Base-by-base conservation (phyloP, 2,888 invertebrate species). In the Eudemis profundana region DNA sequence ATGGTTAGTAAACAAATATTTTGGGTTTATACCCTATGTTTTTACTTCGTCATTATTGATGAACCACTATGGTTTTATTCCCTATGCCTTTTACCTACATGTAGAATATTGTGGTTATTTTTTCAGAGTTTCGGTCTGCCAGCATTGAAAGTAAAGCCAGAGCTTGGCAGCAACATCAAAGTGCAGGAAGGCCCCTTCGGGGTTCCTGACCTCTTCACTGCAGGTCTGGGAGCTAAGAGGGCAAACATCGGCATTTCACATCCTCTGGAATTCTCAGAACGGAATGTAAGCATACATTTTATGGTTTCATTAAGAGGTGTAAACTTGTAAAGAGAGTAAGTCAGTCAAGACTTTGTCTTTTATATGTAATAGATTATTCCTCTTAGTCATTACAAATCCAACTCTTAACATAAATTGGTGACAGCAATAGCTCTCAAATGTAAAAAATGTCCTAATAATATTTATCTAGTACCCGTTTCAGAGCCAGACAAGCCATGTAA, bases 81-180 rank as follows among this genome's bases (percentile, higher is more conserved):
- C n/a, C n/a, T n/a, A n/a, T n/a, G n/a, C 8, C 8, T 12, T 44
- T 44, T n/a, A n/a, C 12, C 27, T 12, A 0, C 27, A 42, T 50
- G 1, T 10, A 8, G 14, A 38, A 42, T 42, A n/a, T 15, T 42
- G 19, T 19, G 8, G 5, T 57, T 50, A 10, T 38, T n/a, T 64
- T 93, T 89, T 61, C 83, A 95, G 95, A 95, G 95, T 93, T 95
- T 95, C 73, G 94, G 93, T 71, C 87, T 95, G 70, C 94, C 95
- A 49, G 86, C 95, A 8, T 68, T 95, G 29, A 94, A 94, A 87
- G 90, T 93, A 1, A 94, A 93, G 77, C 92, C 94, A 44, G 89
- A 88, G 65, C 79, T 87, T 69, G 82, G 83, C 8, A 82, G 83
- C 62, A 85, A 90, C 59, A 83, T 93, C 70, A 83, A 87, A 23